Evolutionary conservation across 92 coral and sea anemone species (phyloP), one percentile per base, ranked within the genome.

Genomic region (Chrysogorgia sp.): DNA sequence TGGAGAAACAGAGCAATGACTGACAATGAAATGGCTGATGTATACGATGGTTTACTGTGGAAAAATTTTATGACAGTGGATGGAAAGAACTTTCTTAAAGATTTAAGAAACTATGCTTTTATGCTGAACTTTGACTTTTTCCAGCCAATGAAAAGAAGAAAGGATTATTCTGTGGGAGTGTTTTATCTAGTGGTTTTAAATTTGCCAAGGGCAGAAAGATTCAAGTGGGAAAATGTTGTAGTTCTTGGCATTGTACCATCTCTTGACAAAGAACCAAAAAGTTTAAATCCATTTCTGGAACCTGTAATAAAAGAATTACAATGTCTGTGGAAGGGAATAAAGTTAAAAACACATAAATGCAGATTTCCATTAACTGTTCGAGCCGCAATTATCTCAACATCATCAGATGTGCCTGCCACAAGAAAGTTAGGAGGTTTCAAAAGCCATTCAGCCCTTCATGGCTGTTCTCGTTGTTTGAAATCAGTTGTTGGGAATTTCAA

Each of bases 141-240:
- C n/a, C n/a, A n/a, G n/a, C n/a, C n/a, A n/a, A n/a, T n/a, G n/a
- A n/a, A n/a, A n/a, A n/a, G n/a, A n/a, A n/a, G n/a, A n/a, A n/a
- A n/a, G n/a, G n/a, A n/a, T n/a, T n/a, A n/a, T n/a, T n/a, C n/a
- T n/a, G n/a, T n/a, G n/a, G n/a, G n/a, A n/a, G n/a, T n/a, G n/a
- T n/a, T n/a, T n/a, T n/a, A n/a, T n/a, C n/a, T n/a, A n/a, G n/a
- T n/a, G n/a, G n/a, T n/a, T n/a, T n/a, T n/a, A n/a, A n/a, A n/a
- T n/a, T n/a, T n/a, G n/a, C n/a, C n/a, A n/a, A n/a, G n/a, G n/a
- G n/a, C n/a, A n/a, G n/a, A n/a, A n/a, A n/a, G n/a, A 76, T 83
- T 83, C 35, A 83, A 83, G 70, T 83, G 84, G 84, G 87, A 83
- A 28, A 83, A 83, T 35, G 76, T 77, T 0, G 55, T 83, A 53